Evolutionary conservation across 2,888 invertebrate genomes (phyloP).

Genomic region (Nysson spinosus): DNA sequence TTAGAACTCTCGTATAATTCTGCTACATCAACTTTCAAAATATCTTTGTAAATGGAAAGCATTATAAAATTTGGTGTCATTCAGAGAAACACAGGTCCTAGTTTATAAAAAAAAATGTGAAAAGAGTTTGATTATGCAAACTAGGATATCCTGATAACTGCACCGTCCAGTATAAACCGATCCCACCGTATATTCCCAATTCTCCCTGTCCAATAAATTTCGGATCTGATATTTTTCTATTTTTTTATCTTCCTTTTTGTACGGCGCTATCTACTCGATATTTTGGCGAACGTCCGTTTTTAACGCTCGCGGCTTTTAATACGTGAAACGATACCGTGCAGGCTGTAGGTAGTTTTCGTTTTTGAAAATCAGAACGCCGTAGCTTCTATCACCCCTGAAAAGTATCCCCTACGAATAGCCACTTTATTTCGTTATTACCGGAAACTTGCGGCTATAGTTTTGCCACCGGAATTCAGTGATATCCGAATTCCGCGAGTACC

Average conservation of each 20-base stretch:
- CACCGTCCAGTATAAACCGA: slow-evolving; percentile 8
- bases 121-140: slow-evolving; percentile 24
- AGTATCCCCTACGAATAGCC: slow-evolving; percentile 21
- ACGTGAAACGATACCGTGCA: background rate
- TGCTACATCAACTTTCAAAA: too few relatives aligned
- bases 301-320: slow-evolving; percentile 2
- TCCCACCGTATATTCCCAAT: slow-evolving; percentile 7
- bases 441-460: slow-evolving; percentile 2
- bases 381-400: background rate
- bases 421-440: slow-evolving; percentile 10
- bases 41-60: too few relatives aligned
- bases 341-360: too few relatives aligned
- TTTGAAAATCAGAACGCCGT: slow-evolving; percentile 5
- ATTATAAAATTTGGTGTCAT: too few relatives aligned
- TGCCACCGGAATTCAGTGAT: background rate
- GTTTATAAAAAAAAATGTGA: too few relatives aligned
- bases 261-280: background rate
- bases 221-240: slow-evolving; percentile 4
- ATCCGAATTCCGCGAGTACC: background rate
- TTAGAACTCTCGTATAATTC: too few relatives aligned
- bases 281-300: slow-evolving; percentile 7
- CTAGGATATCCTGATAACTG: background rate
- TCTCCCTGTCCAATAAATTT: slow-evolving; percentile 21
- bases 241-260: background rate
- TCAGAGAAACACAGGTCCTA: too few relatives aligned